Evolutionary conservation across 2,113 vertebrate genomes (phyloP), one percentile per base, ranked within the genome.

Genomic region (Rhinichthys klamathensis): DNA sequence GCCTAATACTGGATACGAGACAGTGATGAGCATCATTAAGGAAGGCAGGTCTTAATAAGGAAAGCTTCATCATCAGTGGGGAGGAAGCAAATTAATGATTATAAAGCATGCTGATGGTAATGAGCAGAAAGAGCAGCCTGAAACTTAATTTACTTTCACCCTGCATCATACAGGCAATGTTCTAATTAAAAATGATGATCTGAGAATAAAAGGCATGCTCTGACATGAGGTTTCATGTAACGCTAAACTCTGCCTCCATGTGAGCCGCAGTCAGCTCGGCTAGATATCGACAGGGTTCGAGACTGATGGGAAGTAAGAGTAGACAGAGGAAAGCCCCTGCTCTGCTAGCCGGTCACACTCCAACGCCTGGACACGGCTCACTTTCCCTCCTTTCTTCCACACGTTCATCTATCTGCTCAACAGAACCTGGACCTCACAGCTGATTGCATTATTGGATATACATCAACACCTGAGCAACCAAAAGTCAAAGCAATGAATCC

Each of bases 311-410:
- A n/a, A n/a, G 46, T 35, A 56, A 21, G 16, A 54, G 63, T 32
- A 46, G 81, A 88, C 35, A 80, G 54, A 88, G 80, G 81, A 70
- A 56, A 58, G 80, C 84, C 83, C n/a, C n/a, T n/a, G n/a, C n/a
- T 84, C 74, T 85, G 74, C 63, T 74, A 74, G 80, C 35, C 61
- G 38, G 84, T 56, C 23, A 30, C 60, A 83, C 51, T 73, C 18
- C 38, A 77, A 78, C 13, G 58, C 67, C 77, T 87, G 82, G 69
- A 87, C 46, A 81, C 10, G 16, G 70, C 61, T 38, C 49, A 75
- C 82, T 51, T 27, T 41, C 86, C 69, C 83, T 38, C 30, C 25
- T 27, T 78, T 74, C 61, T 79, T 78, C 86, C 87, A 78, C 79
- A 73, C 73, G 30, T 63, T 88, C 73, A 79, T 67, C 74, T 81